Percentiles rank a stretch among this genome's conserved stretches.
These are phyloP conservation scores for Dinocampus coccinellae DNA, from an alignment of 2,888 invertebrate species.

Conservation along the genomic window DNA sequence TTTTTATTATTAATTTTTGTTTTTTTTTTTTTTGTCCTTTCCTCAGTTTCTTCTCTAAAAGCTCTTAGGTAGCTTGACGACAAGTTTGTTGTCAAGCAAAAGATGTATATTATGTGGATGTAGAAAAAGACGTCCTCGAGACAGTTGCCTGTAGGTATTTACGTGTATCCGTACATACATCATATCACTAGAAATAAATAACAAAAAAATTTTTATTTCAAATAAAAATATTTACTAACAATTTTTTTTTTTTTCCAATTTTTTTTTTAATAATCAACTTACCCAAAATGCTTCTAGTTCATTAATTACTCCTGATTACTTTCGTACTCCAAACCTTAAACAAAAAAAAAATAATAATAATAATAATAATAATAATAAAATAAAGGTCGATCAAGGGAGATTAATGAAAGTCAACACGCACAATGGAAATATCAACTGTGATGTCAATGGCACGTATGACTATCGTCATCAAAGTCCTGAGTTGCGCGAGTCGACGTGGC, in stretches of 20 bases:
- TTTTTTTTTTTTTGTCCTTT: too few species aligned
- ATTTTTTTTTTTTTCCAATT: too few species aligned
- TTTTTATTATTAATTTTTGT: too few species aligned
- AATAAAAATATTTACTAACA: too few species aligned
- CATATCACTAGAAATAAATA: too few species aligned
- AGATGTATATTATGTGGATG: neutral
- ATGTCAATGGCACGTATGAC: slow-evolving; percentile 30
- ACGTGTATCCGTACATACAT: slow-evolving; percentile 6
- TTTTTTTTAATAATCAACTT: too few species aligned
- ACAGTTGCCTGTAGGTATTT: neutral
- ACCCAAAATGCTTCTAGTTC: too few species aligned
- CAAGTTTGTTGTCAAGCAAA: slow-evolving; percentile 12
- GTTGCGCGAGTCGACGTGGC: slow-evolving; percentile 38
- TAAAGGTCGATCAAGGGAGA: slow-evolving; percentile 28
- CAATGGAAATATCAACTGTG: slow-evolving; percentile 43
- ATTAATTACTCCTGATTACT: neutral
- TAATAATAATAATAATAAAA: too few species aligned
- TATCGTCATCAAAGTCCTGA: slow-evolving; percentile 33
- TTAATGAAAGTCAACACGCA: slow-evolving; percentile 36
- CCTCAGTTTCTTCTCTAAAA: neutral
- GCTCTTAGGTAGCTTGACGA: neutral
- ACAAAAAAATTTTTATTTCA: too few species aligned
- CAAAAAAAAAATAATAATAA: too few species aligned
- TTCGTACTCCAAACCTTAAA: slow-evolving; percentile 4
- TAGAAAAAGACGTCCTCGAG: neutral